Base-by-base conservation (phyloP, 1,140 invertebrate species). In the Cephus cinctus region DNA sequence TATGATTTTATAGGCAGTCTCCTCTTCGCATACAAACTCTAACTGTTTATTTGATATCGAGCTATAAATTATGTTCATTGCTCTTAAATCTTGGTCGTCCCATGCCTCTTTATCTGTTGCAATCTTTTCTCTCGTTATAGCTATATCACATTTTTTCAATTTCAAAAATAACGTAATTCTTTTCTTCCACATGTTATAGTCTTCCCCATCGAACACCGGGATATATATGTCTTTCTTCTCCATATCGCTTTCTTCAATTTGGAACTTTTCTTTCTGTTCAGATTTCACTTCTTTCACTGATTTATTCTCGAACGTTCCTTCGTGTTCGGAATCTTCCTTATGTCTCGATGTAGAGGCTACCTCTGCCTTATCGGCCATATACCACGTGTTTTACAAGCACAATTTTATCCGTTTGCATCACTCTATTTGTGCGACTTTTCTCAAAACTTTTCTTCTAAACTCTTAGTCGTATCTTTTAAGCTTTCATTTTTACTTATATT, bases 1-100 rank as follows among this genome's bases (percentile, higher is more conserved):
- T 6, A 57, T 55, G 16, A 60, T 57, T 15, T 57, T 49, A 30
- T 35, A 55, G 9, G 54, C 44, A 11, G 54, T 43, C 20, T 49
- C 34, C 2, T 30, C 12, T 8, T 56, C 41, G 9, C 43, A 44
- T 9, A 61, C 39, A 27, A 39, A 55, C 39, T 59, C 52, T 14
- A 62, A 25, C 34, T 63, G 56, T 35, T 49, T 55, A 42, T 61
- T 55, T 34, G 49, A 15, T 15, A 56, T 52, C n/a, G 43, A 38
- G 46, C 53, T 50, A 34, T 52, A 52, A 35, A 57, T 58, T 11
- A 51, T 53, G 19, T 58, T 56, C 15, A 22, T 52, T 12, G 50
- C 51, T 47, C 53, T 53, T 20, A 54, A 12, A 43, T 60, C 41
- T 4, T 43, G 43, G 25, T 44, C 34, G 6, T 54, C 31, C 50